Percentiles rank a stretch among this genome's conserved stretches.
Conservation (phyloP, 2,888 invertebrate genomes). For the Lepeophtheirus nordmannii region DNA sequence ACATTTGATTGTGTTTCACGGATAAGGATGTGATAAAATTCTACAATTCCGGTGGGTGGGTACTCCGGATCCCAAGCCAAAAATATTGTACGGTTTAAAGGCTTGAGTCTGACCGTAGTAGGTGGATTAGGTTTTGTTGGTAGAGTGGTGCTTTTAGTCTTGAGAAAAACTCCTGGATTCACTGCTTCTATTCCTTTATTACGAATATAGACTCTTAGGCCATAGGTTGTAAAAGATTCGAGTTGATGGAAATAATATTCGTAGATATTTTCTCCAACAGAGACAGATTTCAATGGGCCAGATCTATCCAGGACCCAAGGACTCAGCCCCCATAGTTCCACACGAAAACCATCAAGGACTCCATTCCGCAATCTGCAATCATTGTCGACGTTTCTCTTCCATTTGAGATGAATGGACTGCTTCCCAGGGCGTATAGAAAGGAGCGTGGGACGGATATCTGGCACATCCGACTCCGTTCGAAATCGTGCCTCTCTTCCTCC, state of each 20-base stretch:
- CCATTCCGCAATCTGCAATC: constrained; percentile 5
- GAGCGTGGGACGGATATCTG: no score
- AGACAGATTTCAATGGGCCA: no score
- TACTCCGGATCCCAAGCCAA: constrained; percentile 7
- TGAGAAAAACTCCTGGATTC: background rate
- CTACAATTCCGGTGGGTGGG: constrained; percentile 4
- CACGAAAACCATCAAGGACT: background rate
- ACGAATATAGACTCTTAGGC: background rate
- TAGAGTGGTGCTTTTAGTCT: constrained; percentile 4
- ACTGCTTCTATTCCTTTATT: background rate
- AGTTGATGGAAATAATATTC: background rate
- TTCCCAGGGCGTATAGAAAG: no score
- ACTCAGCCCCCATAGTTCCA: background rate
- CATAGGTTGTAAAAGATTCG: constrained; percentile 2
- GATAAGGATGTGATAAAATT: no score
- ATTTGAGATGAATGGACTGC: constrained; percentile 1
- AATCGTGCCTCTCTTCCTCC: no score
- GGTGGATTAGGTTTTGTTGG: constrained; percentile 12
- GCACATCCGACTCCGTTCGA: no score
- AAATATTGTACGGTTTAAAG: background rate
- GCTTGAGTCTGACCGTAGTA: background rate
- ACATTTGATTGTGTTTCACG: no score
- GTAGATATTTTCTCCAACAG: background rate
- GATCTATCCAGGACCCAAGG: background rate
- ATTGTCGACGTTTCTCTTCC: background rate